phyloP scores from a whole-genome alignment of 2,113 vertebrate species.

The Poeciliopsis retropinna region DNA sequence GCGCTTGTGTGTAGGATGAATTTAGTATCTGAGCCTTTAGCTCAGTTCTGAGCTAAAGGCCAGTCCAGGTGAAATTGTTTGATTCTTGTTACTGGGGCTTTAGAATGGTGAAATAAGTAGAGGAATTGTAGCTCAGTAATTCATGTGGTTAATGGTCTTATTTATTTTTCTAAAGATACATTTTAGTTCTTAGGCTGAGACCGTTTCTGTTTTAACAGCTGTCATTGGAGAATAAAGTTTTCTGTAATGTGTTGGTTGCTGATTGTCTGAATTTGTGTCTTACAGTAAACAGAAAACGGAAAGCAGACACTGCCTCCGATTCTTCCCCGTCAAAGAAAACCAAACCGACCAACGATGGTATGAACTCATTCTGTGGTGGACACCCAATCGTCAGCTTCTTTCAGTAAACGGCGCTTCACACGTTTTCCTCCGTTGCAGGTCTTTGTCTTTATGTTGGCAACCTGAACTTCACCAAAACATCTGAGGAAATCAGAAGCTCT shows the following conservation, averaged over 20 bases:
- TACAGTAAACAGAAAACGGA: constrained; percentile 58
- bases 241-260: not conserved
- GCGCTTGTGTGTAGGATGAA: no score
- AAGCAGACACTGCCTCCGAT: not conserved
- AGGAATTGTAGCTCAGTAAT: no score
- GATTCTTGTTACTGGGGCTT: no score
- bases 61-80: no score
- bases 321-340: constrained; percentile 51
- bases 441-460: constrained; percentile 67
- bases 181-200: no score
- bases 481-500: constrained; percentile 49
- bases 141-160: no score
- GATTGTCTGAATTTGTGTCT: not conserved
- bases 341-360: constrained; percentile 59
- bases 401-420: not conserved
- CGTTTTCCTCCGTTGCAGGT: constrained; percentile 34
- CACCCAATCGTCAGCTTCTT: not conserved
- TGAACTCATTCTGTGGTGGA: not conserved
- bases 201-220: no score
- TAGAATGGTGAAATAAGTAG: no score
- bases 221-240: no score
- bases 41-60: no score
- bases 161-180: no score
- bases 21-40: no score
- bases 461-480: constrained; percentile 59